A percentile compares a stretch with the other conserved stretches of the same genome.
Evolutionary conservation across 2,888 invertebrate genomes (phyloP).

Genomic region (Napeogenes sylphis): DNA sequence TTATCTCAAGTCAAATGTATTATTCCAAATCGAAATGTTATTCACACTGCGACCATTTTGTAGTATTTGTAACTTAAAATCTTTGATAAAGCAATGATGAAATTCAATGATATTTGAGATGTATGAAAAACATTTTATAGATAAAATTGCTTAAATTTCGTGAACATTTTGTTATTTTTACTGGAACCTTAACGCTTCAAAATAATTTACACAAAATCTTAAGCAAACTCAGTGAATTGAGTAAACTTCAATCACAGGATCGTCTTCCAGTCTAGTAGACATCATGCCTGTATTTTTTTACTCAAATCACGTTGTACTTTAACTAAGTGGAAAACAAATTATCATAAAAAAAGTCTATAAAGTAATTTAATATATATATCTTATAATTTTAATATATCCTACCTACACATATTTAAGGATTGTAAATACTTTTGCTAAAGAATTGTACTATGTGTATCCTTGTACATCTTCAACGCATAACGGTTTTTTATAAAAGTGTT

Average conservation of each 20-base stretch:
- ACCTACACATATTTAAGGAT: not conserved
- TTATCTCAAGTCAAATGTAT: no score
- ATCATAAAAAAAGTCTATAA: constrained; percentile 20
- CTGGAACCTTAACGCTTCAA: constrained; percentile 40
- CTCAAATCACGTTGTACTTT: constrained; percentile 28
- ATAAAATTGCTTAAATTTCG: constrained; percentile 17
- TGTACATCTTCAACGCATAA: no score
- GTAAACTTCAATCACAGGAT: constrained; percentile 61
- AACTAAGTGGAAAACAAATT: constrained; percentile 31
- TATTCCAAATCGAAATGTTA: no score
- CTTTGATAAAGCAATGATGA: no score
- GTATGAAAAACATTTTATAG: not conserved
- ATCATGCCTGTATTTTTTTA: constrained; percentile 31
- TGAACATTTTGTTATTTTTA: constrained; percentile 22
- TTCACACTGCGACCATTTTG: no score
- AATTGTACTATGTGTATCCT: no score
- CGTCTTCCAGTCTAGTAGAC: constrained; percentile 41
- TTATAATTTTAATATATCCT: constrained; percentile 1
- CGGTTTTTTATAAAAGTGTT: no score
- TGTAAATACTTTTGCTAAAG: not conserved
- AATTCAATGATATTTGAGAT: not conserved
- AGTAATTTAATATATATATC: constrained; percentile 13
- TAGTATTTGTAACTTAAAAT: no score
- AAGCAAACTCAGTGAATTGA: constrained; percentile 58
- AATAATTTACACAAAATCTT: constrained; percentile 64